Evolutionary conservation across 2,113 vertebrate genomes (phyloP), one percentile per base, ranked within the genome.

Genomic region (Ellobius talpinus): DNA sequence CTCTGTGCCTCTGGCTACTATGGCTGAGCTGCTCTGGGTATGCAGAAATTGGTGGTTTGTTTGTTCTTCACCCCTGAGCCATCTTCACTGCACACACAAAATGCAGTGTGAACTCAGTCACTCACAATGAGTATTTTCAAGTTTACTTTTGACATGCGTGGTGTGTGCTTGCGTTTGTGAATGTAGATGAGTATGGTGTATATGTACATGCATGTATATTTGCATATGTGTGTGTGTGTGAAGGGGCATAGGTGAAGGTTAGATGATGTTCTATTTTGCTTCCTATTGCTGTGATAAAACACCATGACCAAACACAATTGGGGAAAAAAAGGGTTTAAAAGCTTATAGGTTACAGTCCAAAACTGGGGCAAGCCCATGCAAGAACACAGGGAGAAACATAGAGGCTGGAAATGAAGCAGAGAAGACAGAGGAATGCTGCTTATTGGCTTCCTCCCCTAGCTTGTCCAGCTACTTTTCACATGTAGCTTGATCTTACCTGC

Each of bases 121-220:
- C 98, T 97, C 91, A 96, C 92, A 98, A 97, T 97, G 97, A 98
- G 98, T 98, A 98, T 98, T 98, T 98, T 98, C 96, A 98, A 98
- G 95, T 98, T 98, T 97, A 94, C 92, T 95, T 98, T 98, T 97
- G 52, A 95, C 65, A 68, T 76, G 26, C 29, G 2, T 65, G 39
- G 13, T 65, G 24, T 45, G 61, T 19, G 39, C 14, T 61, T 47
- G 74, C 45, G 39, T 66, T 65, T 33, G 61, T 86, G 42, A 47
- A 47, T 86, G 42, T 47, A 9, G 39, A 16, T 31, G 26, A 47
- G 2, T 47, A 45, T 33, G 42, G 5, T 42, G n/a, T 61, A n/a
- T 39, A 24, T 39, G 16, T 33, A 0, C 39, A 19, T 36, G 77
- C 55, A 52, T 74, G 55, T 0, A 2, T n/a, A 55, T 55, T 55